Conservation (phyloP, 92 coral and sea anemone genomes). For the Umimayanthus chanpuru region DNA sequence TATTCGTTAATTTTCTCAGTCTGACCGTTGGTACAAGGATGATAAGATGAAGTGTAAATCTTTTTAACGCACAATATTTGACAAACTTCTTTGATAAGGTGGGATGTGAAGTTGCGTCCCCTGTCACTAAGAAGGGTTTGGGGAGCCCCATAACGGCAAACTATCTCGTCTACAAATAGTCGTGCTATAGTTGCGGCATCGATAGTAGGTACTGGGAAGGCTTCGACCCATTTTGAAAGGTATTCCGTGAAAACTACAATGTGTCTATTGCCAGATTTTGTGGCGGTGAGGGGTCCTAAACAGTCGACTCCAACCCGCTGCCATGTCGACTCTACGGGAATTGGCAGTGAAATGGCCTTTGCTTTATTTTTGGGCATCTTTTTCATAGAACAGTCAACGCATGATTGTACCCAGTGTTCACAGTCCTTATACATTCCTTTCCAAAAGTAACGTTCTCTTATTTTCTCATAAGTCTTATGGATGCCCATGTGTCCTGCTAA, state of each 20-base stretch:
- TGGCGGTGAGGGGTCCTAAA: too few relatives aligned
- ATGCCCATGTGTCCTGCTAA: slow-evolving; percentile 45
- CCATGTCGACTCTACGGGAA: too few relatives aligned
- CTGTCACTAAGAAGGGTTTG: slow-evolving; percentile 45
- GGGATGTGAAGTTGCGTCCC: slow-evolving; percentile 43
- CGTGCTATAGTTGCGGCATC: too few relatives aligned
- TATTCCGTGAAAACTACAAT: too few relatives aligned
- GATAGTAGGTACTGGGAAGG: too few relatives aligned
- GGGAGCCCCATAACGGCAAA: slow-evolving; percentile 38
- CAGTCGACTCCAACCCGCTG: too few relatives aligned
- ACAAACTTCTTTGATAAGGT: slow-evolving; percentile 27
- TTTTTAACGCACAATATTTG: slow-evolving; percentile 22
- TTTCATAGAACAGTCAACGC: slow-evolving; percentile 61
- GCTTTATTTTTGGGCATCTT: too few relatives aligned
- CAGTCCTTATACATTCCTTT: slow-evolving; percentile 59
- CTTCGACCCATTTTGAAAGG: too few relatives aligned
- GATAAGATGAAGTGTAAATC: slow-evolving; percentile 20
- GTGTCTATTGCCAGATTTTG: too few relatives aligned
- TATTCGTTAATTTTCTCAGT: slow-evolving; percentile 31
- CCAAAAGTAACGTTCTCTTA: slow-evolving; percentile 61
- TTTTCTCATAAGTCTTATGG: slow-evolving; percentile 54
- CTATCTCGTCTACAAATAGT: neutral
- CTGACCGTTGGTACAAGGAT: slow-evolving; percentile 31
- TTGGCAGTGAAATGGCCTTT: too few relatives aligned
- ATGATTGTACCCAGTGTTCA: slow-evolving; percentile 62